Base-by-base conservation (phyloP, 2,888 invertebrate species). In the Diarsia rubi region DNA sequence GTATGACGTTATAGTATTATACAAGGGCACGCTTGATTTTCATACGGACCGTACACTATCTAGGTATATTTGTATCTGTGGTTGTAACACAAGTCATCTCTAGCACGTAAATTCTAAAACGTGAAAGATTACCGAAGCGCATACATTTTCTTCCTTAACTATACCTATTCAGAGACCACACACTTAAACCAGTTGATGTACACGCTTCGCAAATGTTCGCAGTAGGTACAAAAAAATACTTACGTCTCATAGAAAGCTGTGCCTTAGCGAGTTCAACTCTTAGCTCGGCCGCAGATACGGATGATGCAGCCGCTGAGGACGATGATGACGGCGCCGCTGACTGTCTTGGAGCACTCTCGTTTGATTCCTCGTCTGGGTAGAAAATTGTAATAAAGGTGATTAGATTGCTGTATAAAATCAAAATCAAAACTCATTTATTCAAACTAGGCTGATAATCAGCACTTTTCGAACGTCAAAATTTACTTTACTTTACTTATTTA, bases 351-450 rank as follows among this genome's bases (percentile, higher is more conserved):
- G 86, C 87, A 64, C 93, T 93, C 78, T 95, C 95, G 81, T 94
- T 94, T 0, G 96, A 95, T 57, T 95, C 95, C 68, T 95, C 95
- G 71, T 96, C 95, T 95, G 86, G 0, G 59, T 75, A 63, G 1
- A 49, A 54, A 8, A 52, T n/a, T 1, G 8, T 27, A 24, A 11
- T 3, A 8, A 57, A 27, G 27, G 8, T 54, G 24, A 54, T 54
- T 6, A 24, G 2, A 24, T 2, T 24, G 24, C 54, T 54, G 16
- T 54, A n/a, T n/a, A n/a, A n/a, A n/a, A n/a, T n/a, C n/a, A n/a
- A n/a, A n/a, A n/a, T n/a, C n/a, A n/a, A n/a, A n/a, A n/a, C n/a
- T n/a, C n/a, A n/a, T n/a, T n/a, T n/a, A n/a, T n/a, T n/a, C n/a
- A n/a, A n/a, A n/a, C n/a, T n/a, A n/a, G n/a, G n/a, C n/a, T n/a